phyloP scores from a whole-genome alignment of 2,113 vertebrate species.

The Pogonocichla stellata region DNA sequence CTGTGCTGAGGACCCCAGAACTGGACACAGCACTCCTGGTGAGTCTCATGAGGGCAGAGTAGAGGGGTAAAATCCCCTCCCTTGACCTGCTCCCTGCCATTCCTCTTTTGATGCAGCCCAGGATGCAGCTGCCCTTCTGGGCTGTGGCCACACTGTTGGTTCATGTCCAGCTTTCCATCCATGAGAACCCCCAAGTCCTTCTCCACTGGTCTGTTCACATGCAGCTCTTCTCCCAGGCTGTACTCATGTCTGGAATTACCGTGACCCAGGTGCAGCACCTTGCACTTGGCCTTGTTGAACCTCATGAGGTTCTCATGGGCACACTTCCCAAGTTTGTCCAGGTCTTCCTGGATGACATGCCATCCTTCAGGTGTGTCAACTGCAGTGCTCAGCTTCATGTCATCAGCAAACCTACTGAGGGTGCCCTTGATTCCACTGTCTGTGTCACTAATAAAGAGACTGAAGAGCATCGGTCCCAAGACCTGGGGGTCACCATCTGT shows the following conservation, averaged over 20 bases:
- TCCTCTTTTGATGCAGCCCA: neutral
- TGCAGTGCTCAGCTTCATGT: neutral
- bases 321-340: neutral
- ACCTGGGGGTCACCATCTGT: neutral
- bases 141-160: fast-evolving
- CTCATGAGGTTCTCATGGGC: neutral
- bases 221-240: neutral
- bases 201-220: neutral
- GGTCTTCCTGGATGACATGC: neutral
- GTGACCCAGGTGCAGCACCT: neutral
- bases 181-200: neutral
- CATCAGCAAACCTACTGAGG: neutral
- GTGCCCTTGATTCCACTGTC: neutral
- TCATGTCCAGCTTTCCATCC: neutral
- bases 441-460: neutral
- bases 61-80: neutral
- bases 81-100: neutral
- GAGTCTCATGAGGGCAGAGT: neutral
- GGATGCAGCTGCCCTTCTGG: neutral
- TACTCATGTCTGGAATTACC: neutral
- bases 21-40: neutral
- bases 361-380: neutral
- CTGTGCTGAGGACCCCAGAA: neutral
- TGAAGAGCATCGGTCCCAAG: neutral
- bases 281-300: neutral